Base-by-base conservation (phyloP, 2,797 vertebrate species). In the Pteropus rufus region DNA sequence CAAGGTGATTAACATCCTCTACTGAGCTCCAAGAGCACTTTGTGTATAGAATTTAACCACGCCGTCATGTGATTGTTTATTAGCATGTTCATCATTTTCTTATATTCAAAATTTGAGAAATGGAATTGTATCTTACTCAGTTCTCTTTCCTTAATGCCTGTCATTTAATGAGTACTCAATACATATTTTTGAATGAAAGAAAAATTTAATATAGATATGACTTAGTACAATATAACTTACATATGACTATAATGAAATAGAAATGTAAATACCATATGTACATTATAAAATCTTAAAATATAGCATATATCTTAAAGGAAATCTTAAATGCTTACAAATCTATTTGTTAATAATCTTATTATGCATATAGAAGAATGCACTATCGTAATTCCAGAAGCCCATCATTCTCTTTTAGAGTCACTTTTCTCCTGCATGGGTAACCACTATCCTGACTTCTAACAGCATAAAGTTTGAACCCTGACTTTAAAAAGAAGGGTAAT, bases 171-270 rank as follows among this genome's bases (percentile, higher is more conserved):
- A 87, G 5, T 77, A 73, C 41, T 65, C 41, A 64, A 39, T 62
- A 82, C 3, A 39, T 82, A 44, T 67, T 93, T 89, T 75, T 88
- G 90, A 92, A 64, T 93, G n/a, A 92, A 94, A 80, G 49, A 87
- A 77, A 76, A 89, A 52, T 75, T 81, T 89, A 73, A 65, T 84
- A 67, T 41, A 69, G 44, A 76, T 91, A 5, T 89, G 31, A 77
- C 77, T 49, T 89, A 82, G n/a, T 73, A 9, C 29, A 81, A 58
- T 88, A 64, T 46, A 69, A 89, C 89, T 77, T 77, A 36, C 3
- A 12, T 91, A 70, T 54, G 10, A 65, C 54, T 88, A 24, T 70
- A 52, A 39, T 89, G 49, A 88, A 77, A 93, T 96, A 69, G 26
- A 94, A 84, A 89, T 93, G 7, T 75, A 94, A 93, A 31, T 7